phyloP scores from a whole-genome alignment of 2,888 invertebrate genomes.

The Hesperia comma region DNA sequence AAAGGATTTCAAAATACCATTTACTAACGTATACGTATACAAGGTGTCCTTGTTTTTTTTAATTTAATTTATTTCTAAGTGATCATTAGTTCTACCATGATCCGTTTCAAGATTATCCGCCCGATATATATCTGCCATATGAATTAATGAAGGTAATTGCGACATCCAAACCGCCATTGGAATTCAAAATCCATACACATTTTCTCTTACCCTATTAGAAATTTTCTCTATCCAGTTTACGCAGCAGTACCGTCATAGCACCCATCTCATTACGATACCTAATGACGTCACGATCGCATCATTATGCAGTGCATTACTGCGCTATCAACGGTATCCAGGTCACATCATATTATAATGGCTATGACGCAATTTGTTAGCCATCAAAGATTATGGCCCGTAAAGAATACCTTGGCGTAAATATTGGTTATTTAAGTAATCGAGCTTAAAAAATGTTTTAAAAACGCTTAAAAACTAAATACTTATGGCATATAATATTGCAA shows the following conservation, averaged over 20 bases:
- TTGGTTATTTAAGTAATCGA: not conserved
- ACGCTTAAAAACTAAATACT: too few relatives aligned
- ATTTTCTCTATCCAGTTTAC: constrained; percentile 21
- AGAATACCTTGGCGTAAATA: not conserved
- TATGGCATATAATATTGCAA: too few relatives aligned
- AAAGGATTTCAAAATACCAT: too few relatives aligned
- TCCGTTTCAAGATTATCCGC: too few relatives aligned
- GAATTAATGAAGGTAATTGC: too few relatives aligned
- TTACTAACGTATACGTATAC: too few relatives aligned
- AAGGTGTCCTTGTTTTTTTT: too few relatives aligned
- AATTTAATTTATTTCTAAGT: too few relatives aligned
- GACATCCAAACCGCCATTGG: too few relatives aligned
- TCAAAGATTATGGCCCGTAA: constrained; percentile 17
- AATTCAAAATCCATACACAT: not conserved
- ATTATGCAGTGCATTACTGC: constrained; percentile 35
- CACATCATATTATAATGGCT: constrained; percentile 25
- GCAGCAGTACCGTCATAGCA: constrained; percentile 29
- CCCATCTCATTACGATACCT: constrained; percentile 33
- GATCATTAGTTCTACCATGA: too few relatives aligned
- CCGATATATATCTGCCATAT: too few relatives aligned
- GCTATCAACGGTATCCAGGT: constrained; percentile 31
- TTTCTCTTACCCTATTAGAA: not conserved
- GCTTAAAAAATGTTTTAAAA: too few relatives aligned
- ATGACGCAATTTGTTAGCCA: constrained; percentile 20
- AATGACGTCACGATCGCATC: constrained; percentile 36